Conservation (phyloP, 1,140 invertebrate genomes). For the Plutomurus gul region DNA sequence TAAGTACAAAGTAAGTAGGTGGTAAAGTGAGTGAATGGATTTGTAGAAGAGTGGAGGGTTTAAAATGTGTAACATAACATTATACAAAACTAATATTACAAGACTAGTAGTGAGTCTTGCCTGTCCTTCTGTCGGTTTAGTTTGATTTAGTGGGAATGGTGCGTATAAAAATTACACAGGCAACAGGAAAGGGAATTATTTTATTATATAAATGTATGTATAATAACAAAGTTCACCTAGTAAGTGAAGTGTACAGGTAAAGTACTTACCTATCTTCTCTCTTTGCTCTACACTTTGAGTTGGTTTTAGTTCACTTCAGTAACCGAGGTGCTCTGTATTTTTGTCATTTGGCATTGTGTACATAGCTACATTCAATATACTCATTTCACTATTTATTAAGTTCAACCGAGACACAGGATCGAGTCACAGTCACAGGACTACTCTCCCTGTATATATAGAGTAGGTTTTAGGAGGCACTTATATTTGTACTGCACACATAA, state of each 20-base stretch:
- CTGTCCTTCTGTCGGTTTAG: neutral
- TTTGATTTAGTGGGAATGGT: neutral
- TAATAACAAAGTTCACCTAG: conserved; percentile 3
- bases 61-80: neutral
- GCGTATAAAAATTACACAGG: neutral
- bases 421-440: too few species aligned
- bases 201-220: too few species aligned
- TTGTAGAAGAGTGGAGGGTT: neutral
- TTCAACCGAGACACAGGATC: too few species aligned
- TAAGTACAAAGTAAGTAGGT: too few species aligned
- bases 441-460: too few species aligned
- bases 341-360: neutral
- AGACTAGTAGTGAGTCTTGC: neutral
- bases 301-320: neutral
- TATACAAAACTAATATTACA: neutral
- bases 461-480: too few species aligned
- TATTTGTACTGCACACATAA: too few species aligned
- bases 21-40: too few species aligned
- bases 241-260: neutral
- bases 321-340: neutral
- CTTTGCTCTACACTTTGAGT: neutral
- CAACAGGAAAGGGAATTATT: neutral
- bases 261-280: neutral
- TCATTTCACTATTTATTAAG: too few species aligned
- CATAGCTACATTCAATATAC: neutral